Percentiles rank a stretch among this genome's conserved stretches.
Evolutionary conservation across 2,797 vertebrate species (phyloP).

Genomic region (Buphagus erythrorhynchus): DNA sequence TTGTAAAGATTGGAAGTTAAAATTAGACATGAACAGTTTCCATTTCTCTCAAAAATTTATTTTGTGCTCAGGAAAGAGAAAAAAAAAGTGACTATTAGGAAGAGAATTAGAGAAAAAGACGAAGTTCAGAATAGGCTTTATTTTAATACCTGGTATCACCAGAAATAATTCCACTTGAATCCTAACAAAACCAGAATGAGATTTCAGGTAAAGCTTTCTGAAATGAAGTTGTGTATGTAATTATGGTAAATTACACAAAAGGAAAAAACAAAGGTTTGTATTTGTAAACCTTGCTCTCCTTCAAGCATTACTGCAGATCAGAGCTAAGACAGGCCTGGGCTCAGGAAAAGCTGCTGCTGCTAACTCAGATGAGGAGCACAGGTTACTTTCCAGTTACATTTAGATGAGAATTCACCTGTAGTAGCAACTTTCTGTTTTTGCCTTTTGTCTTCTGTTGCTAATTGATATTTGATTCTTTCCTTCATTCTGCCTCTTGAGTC

Average conservation of each 20-base stretch:
- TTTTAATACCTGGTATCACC: neutral
- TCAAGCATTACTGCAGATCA: neutral
- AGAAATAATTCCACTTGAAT: neutral
- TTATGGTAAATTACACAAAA: neutral
- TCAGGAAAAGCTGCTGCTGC: neutral
- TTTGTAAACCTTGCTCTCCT: neutral
- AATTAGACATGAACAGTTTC: neutral
- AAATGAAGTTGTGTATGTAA: neutral
- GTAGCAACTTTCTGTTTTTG: neutral
- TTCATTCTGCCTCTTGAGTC: neutral
- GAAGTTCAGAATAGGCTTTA: neutral
- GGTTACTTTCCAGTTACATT: neutral
- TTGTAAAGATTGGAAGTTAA: neutral
- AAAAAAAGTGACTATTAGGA: neutral
- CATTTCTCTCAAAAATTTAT: neutral
- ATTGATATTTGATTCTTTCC: neutral
- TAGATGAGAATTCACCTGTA: neutral
- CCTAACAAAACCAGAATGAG: neutral
- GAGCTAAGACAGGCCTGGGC: neutral
- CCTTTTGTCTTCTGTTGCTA: neutral
- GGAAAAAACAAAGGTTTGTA: neutral
- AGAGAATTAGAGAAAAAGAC: neutral
- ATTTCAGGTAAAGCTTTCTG: neutral
- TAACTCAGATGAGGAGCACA: neutral
- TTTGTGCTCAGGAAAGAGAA: neutral